Conservation (phyloP, 1,140 invertebrate genomes). For the Sinonovacula constricta region DNA sequence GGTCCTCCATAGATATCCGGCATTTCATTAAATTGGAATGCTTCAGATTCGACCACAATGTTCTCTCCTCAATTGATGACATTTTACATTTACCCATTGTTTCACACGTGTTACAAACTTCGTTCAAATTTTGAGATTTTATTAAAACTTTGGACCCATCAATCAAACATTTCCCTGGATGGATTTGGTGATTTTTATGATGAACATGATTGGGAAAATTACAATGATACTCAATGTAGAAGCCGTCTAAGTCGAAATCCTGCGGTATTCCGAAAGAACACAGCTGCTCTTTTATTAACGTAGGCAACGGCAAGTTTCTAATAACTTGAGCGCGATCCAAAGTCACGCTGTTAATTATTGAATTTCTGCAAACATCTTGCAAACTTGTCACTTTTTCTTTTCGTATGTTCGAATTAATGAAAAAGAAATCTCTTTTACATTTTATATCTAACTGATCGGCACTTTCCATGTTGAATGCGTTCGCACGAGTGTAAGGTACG, state of each 20-base stretch:
- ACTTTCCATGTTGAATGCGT: no score
- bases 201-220: constrained; percentile 68
- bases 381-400: constrained; percentile 48
- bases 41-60: constrained; percentile 55
- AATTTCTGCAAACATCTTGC: constrained; percentile 59
- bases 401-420: constrained; percentile 1
- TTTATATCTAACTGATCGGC: constrained; percentile 23
- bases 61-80: constrained; percentile 48
- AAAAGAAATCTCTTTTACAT: constrained; percentile 11
- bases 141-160: constrained; percentile 61
- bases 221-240: constrained; percentile 64
- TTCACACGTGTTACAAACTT: constrained; percentile 55
- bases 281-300: constrained; percentile 56
- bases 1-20: constrained; percentile 50
- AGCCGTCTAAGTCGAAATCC: constrained; percentile 60
- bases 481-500: no score
- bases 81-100: constrained; percentile 48
- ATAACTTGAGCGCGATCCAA: constrained; percentile 56
- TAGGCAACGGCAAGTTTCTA: constrained; percentile 57
- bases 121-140: constrained; percentile 53
- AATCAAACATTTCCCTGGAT: constrained; percentile 60
- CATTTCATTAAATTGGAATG: constrained; percentile 63
- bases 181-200: constrained; percentile 65
- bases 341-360: constrained; percentile 54
- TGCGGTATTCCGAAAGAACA: constrained; percentile 60